Evolutionary conservation across 92 coral and sea anemone genomes (phyloP).

Genomic region (Epizoanthus rinbou): DNA sequence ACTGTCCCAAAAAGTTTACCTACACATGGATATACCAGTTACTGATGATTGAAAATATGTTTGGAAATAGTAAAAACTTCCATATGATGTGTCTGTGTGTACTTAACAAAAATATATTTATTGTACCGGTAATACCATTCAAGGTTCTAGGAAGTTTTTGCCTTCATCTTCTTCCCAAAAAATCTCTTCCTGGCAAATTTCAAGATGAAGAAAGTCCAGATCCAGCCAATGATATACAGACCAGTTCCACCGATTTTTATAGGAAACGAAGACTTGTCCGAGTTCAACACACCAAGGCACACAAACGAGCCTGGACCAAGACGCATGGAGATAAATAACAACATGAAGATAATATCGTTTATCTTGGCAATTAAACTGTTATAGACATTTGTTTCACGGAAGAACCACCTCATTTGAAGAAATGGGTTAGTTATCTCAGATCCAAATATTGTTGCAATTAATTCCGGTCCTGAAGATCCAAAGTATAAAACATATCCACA

Average conservation of each 20-base stretch:
- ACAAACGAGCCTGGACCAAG: constrained; percentile 88
- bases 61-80: too few relatives aligned
- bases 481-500: constrained; percentile 55
- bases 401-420: constrained; percentile 92
- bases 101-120: not conserved
- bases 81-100: not conserved
- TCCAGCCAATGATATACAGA: constrained; percentile 79
- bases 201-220: constrained; percentile 80
- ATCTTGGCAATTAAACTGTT: constrained; percentile 75
- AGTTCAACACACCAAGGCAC: constrained; percentile 50
- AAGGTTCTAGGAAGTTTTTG: not conserved
- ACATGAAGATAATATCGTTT: constrained; percentile 83
- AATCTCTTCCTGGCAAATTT: constrained; percentile 85
- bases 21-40: too few relatives aligned
- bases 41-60: too few relatives aligned
- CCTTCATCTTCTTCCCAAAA: constrained; percentile 63
- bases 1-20: too few relatives aligned
- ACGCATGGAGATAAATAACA: constrained; percentile 75
- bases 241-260: constrained; percentile 84
- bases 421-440: constrained; percentile 93
- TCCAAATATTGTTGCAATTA: constrained; percentile 90
- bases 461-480: constrained; percentile 84
- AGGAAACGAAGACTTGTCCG: constrained; percentile 69
- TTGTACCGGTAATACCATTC: not conserved
- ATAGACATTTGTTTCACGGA: constrained; percentile 83